Base-by-base conservation (phyloP, 35 echinoderm and acorn worm species). In the Amphiura filiformis region DNA sequence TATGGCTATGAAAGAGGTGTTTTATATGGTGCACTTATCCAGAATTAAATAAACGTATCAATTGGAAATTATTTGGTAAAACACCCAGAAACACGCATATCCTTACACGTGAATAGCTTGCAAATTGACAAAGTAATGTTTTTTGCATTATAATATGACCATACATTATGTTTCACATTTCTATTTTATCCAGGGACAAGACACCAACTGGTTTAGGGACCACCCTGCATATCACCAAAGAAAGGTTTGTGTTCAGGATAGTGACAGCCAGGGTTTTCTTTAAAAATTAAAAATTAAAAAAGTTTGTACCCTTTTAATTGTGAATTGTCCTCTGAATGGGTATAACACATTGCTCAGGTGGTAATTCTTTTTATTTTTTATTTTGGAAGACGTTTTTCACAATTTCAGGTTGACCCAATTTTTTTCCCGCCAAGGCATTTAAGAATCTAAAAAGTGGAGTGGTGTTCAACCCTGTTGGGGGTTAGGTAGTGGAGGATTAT, bases 101-200 rank as follows among this genome's bases (percentile, higher is more conserved):
- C 17, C 49, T 39, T 40, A 31, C 42, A 14, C 28, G 30, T 5
- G n/a, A 5, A 42, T 38, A 12, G 30, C 15, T n/a, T 22, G 12
- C 0, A 47, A 30, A 39, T 39, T n/a, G n/a, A n/a, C 14, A 39
- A 39, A 39, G 34, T 30, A 32, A 22, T 39, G 9, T 31, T 30
- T 42, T 32, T 31, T 15, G 40, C 28, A 20, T n/a, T 83, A 12
- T 44, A n/a, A n/a, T n/a, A n/a, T n/a, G n/a, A n/a, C n/a, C n/a
- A n/a, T n/a, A n/a, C 52, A 47, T 75, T 65, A 32, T 56, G 34
- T 61, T 40, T 85, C 35, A 32, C 12, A 9, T 85, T 78, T n/a
- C n/a, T n/a, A n/a, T 79, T 30, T 38, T 84, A 41, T 36, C 17
- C 82, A 85, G 89, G 89, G 89, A 91, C 82, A 83, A 37, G 57